These are phyloP conservation scores for Drosophila serrata DNA, from an alignment of 1,140 invertebrate species.

Conservation along the genomic window DNA sequence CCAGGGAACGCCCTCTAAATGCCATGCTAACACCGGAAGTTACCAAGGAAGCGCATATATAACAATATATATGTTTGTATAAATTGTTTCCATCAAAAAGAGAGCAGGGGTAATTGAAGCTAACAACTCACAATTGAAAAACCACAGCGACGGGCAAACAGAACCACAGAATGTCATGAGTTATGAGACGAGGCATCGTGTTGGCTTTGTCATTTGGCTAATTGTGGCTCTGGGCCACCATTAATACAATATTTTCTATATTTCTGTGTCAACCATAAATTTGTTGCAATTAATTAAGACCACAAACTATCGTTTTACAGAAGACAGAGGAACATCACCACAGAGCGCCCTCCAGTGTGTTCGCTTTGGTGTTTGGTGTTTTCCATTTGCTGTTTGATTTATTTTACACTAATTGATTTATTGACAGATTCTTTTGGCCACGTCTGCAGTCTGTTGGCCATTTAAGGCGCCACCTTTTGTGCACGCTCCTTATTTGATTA, in stretches of 20 bases:
- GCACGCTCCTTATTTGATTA: slow-evolving; percentile 80
- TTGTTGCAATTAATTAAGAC: slow-evolving; percentile 82
- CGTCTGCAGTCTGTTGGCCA: slow-evolving; percentile 73
- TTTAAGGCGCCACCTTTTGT: slow-evolving; percentile 67
- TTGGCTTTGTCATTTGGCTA: slow-evolving; percentile 78
- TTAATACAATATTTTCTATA: slow-evolving; percentile 63
- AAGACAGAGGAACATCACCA: slow-evolving; percentile 71
- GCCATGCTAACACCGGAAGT: slow-evolving; percentile 42
- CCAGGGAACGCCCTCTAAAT: slow-evolving; percentile 25
- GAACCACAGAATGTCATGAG: slow-evolving; percentile 60
- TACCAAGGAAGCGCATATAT: slow-evolving; percentile 41
- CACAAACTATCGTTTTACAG: slow-evolving; percentile 55
- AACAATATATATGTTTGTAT: not conserved
- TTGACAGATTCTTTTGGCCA: slow-evolving; percentile 76
- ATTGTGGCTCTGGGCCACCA: slow-evolving; percentile 74
- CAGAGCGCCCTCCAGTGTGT: slow-evolving; percentile 45
- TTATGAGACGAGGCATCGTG: slow-evolving; percentile 66
- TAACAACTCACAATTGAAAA: slow-evolving; percentile 48
- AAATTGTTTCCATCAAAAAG: slow-evolving; percentile 19
- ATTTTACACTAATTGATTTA: slow-evolving; percentile 80
- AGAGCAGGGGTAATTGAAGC: slow-evolving; percentile 16
- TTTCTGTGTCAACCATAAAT: slow-evolving; percentile 65
- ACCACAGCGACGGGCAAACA: slow-evolving; percentile 13
- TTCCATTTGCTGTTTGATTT: slow-evolving; percentile 58
- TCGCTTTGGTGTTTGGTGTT: slow-evolving; percentile 31